These are phyloP conservation scores for Venusia cambrica DNA, from an alignment of 2,888 invertebrate genomes.

Conservation along the genomic window DNA sequence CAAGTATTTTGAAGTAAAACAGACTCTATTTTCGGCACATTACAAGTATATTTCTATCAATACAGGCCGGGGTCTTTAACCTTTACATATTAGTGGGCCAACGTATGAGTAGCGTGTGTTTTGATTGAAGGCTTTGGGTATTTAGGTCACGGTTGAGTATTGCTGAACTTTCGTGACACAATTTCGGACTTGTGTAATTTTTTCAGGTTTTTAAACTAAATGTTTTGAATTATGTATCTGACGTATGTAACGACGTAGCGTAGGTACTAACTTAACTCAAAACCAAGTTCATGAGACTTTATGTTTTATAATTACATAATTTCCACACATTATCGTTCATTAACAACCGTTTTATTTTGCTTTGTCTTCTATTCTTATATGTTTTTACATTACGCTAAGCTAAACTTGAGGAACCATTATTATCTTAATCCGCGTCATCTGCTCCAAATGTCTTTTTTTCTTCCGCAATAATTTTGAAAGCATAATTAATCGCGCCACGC, in stretches of 20 bases:
- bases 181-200: no score
- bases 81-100: conserved; percentile 62
- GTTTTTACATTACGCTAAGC: no score
- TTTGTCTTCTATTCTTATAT: no score
- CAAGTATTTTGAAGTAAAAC: conserved; percentile 17
- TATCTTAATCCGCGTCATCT: conserved; percentile 27
- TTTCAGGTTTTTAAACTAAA: no score
- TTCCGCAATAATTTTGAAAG: conserved; percentile 55
- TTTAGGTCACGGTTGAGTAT: conserved; percentile 39
- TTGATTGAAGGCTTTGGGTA: conserved; percentile 48
- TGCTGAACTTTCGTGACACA: conserved; percentile 11
- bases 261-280: no score
- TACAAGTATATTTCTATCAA: conserved; percentile 36
- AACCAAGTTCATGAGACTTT: no score
- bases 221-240: no score
- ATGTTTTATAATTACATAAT: no score
- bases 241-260: no score
- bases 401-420: no score
- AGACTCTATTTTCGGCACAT: conserved; percentile 21
- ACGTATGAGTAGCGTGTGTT: conserved; percentile 50
- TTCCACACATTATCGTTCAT: no score
- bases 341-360: no score
- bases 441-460: conserved; percentile 39
- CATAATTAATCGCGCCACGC: conserved; percentile 73
- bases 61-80: conserved; percentile 50